phyloP scores from a whole-genome alignment of 2,113 vertebrate genomes.

The Pelvicachromis taeniatus region DNA sequence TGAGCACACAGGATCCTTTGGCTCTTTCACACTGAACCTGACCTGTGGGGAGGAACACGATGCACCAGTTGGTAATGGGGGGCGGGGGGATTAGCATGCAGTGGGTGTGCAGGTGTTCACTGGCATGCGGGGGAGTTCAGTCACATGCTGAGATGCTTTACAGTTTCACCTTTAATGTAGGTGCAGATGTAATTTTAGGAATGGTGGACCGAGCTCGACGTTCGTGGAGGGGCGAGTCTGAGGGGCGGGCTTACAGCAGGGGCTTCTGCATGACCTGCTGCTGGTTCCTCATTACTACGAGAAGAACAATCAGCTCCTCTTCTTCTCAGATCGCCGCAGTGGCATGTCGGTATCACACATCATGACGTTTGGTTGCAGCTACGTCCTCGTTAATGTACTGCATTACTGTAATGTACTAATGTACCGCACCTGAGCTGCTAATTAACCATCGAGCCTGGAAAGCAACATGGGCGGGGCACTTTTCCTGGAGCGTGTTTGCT shows the following conservation, averaged over 20 bases:
- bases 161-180: neutral
- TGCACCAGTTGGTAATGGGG: neutral
- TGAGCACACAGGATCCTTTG: neutral
- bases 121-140: conserved; percentile 10
- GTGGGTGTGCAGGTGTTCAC: conserved; percentile 19
- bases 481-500: neutral
- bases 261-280: neutral
- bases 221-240: neutral
- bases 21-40: neutral
- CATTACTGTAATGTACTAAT: too few relatives aligned
- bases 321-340: neutral
- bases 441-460: neutral
- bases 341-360: neutral
- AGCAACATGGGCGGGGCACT: neutral
- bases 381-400: neutral
- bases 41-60: neutral
- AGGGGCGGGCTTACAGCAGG: neutral
- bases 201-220: neutral
- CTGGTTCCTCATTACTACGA: neutral
- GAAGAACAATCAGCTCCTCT: neutral
- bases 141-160: neutral
- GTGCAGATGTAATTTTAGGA: neutral
- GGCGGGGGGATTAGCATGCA: conserved; percentile 24
- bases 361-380: neutral
- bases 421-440: neutral